Evolutionary conservation across 2,113 vertebrate species (phyloP).

Genomic region (Morone chrysops): DNA sequence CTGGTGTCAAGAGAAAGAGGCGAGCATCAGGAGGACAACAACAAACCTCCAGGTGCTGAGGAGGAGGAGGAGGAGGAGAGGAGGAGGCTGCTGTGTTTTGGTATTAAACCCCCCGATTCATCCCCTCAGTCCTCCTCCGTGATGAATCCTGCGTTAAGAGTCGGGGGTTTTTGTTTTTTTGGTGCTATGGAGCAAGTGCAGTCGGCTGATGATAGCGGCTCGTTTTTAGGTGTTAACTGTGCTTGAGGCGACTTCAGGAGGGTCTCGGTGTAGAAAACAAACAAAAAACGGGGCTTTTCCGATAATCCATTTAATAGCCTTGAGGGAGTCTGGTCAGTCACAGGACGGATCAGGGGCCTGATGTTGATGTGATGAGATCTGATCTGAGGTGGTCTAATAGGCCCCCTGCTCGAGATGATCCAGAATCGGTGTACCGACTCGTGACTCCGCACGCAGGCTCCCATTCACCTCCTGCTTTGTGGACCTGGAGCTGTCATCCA

Average conservation of each 20-base stretch:
- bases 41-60: conserved; percentile 60
- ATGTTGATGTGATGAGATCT: conserved; percentile 44
- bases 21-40: conserved; percentile 17
- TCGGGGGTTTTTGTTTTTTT: neutral
- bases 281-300: conserved; percentile 27
- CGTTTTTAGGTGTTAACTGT: neutral
- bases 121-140: conserved; percentile 22
- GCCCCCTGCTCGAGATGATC: conserved; percentile 38
- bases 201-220: neutral
- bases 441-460: conserved; percentile 48
- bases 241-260: neutral
- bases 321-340: conserved; percentile 46
- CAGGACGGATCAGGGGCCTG: conserved; percentile 32
- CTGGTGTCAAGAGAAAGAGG: neutral
- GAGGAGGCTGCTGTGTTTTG: conserved; percentile 43
- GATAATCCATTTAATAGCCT: conserved; percentile 67
- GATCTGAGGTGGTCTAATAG: conserved; percentile 27
- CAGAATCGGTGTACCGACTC: conserved; percentile 33
- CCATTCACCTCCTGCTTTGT: conserved; percentile 68
- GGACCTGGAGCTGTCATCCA: conserved; percentile 67
- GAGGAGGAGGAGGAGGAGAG: conserved; percentile 40
- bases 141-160: conserved; percentile 1
- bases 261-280: conserved; percentile 3
- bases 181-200: conserved; percentile 44
- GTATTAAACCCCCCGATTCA: conserved; percentile 23